These are phyloP conservation scores for Rhodophaea formosa DNA, from an alignment of 2,888 invertebrate species.

Conservation along the genomic window DNA sequence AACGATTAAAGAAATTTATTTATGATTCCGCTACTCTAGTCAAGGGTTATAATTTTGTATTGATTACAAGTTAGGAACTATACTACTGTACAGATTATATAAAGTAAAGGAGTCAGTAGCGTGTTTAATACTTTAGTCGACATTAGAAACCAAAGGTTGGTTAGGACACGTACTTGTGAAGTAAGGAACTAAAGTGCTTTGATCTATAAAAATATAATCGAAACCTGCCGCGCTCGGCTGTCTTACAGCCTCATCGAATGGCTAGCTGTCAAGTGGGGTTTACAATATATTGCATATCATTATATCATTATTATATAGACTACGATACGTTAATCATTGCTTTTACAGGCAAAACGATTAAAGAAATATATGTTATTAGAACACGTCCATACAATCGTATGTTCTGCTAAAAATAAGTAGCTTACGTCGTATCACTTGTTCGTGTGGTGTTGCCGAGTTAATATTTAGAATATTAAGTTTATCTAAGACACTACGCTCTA, in stretches of 20 bases:
- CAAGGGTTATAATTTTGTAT: slow-evolving; percentile 74
- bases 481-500: slow-evolving; percentile 78
- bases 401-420: slow-evolving; percentile 64
- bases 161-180: slow-evolving; percentile 26
- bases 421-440: slow-evolving; percentile 75
- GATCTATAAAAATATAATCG: slow-evolving; percentile 31
- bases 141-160: slow-evolving; percentile 29
- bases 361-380: slow-evolving; percentile 63
- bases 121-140: slow-evolving; percentile 49
- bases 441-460: slow-evolving; percentile 75
- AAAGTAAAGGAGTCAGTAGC: slow-evolving; percentile 59
- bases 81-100: slow-evolving; percentile 75
- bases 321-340: slow-evolving; percentile 60
- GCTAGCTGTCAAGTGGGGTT: slow-evolving; percentile 53
- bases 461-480: slow-evolving; percentile 78
- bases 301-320: slow-evolving; percentile 36
- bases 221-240: slow-evolving; percentile 49
- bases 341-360: slow-evolving; percentile 66
- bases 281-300: slow-evolving; percentile 43
- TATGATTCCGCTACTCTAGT: slow-evolving; percentile 59
- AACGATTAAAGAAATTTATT: slow-evolving; percentile 54
- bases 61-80: slow-evolving; percentile 79
- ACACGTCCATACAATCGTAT: slow-evolving; percentile 44
- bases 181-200: slow-evolving; percentile 43
- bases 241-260: slow-evolving; percentile 54